Conservation (phyloP, 2,797 vertebrate species). For the Atherinosoma microstoma region DNA sequence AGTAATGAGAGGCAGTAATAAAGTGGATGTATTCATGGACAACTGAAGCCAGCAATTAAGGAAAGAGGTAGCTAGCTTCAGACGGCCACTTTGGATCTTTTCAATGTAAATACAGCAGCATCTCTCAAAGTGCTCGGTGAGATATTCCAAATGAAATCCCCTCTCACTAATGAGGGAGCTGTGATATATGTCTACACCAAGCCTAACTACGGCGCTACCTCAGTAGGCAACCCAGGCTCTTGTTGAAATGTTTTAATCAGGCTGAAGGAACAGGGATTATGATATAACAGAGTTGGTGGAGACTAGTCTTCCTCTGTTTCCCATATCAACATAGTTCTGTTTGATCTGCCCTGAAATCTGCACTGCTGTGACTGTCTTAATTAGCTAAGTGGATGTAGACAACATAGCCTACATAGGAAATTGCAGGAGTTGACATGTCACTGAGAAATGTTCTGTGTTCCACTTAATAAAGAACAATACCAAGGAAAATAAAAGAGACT, state of each 20-base stretch:
- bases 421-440: slow-evolving; percentile 69
- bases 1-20: slow-evolving; percentile 84
- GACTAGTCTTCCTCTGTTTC: slow-evolving; percentile 75
- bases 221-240: slow-evolving; percentile 68
- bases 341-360: slow-evolving; percentile 78
- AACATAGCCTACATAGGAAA: slow-evolving; percentile 72
- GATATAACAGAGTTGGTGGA: slow-evolving; percentile 79
- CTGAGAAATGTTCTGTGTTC: slow-evolving; percentile 65
- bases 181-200: slow-evolving; percentile 79
- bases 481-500: slow-evolving; percentile 56
- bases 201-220: slow-evolving; percentile 64
- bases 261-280: slow-evolving; percentile 80
- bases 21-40: slow-evolving; percentile 83
- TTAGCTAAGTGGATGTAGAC: slow-evolving; percentile 78
- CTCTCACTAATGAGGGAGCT: slow-evolving; percentile 85
- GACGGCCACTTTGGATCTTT: slow-evolving; percentile 85
- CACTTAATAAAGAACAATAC: slow-evolving; percentile 74
- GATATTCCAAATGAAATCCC: slow-evolving; percentile 83
- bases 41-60: slow-evolving; percentile 87
- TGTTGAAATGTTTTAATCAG: slow-evolving; percentile 83
- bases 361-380: slow-evolving; percentile 78
- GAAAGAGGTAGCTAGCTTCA: slow-evolving; percentile 80
- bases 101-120: slow-evolving; percentile 86
- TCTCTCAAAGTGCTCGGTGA: slow-evolving; percentile 80
- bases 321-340: slow-evolving; percentile 74